Conservation (phyloP, 2,888 invertebrate genomes). For the Itoplectis maculator region DNA sequence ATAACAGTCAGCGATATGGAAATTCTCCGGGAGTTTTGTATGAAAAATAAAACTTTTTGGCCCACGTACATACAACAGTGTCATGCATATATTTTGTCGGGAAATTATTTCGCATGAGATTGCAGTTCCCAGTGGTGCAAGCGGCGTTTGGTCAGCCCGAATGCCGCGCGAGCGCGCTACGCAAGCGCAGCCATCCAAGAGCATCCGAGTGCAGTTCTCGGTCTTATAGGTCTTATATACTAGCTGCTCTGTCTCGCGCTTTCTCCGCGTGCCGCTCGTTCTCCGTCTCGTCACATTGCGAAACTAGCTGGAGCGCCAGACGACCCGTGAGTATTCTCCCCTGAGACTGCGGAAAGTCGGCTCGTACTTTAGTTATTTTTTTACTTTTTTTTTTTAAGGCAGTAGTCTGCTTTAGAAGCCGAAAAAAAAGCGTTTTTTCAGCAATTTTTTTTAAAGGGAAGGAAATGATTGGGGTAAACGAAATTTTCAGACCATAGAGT, state of each 20-base stretch:
- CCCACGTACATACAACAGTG: background rate
- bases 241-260: slow-evolving; percentile 13
- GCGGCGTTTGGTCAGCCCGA: slow-evolving; percentile 32
- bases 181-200: slow-evolving; percentile 40
- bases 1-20: background rate
- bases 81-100: background rate
- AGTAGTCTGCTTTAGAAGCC: no score
- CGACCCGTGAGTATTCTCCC: slow-evolving; percentile 51
- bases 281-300: slow-evolving; percentile 33
- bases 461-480: no score
- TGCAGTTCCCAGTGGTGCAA: slow-evolving; percentile 33
- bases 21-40: background rate
- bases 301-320: slow-evolving; percentile 37
- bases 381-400: slow-evolving; percentile 1
- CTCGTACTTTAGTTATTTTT: slow-evolving; percentile 14
- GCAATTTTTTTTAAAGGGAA: no score
- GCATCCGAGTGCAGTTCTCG: slow-evolving; percentile 3
- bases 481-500: no score
- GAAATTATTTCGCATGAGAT: background rate
- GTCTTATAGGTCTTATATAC: no score
- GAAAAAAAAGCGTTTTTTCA: no score
- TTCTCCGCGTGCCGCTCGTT: slow-evolving; percentile 14
- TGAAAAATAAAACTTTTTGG: no score
- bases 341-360: slow-evolving; percentile 50
- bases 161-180: no score